Conservation (phyloP, 2,113 vertebrate genomes). For the Pao palembangensis region DNA sequence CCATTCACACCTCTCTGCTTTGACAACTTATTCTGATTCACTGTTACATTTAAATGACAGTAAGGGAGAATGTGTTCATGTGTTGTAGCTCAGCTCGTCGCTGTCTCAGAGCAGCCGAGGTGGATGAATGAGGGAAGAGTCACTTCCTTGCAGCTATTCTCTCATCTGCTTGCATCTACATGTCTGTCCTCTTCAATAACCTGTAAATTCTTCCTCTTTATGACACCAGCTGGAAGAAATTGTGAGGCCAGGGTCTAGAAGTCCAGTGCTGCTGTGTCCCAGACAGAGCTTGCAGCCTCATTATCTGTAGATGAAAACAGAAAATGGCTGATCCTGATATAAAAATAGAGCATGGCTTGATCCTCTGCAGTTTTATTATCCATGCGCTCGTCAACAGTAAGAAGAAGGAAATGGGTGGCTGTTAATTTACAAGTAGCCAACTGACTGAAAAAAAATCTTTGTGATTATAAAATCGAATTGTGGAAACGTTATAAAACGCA, state of each 20-base stretch:
- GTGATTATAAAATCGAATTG: too few relatives aligned
- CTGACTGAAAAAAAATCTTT: neutral
- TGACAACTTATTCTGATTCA: slow-evolving; percentile 1
- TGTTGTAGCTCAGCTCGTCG: slow-evolving; percentile 27
- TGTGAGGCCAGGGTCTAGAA: slow-evolving; percentile 1
- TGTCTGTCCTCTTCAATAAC: slow-evolving; percentile 8
- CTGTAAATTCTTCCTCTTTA: neutral
- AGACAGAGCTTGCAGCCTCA: slow-evolving; percentile 35
- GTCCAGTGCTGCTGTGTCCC: slow-evolving; percentile 29
- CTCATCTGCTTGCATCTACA: slow-evolving; percentile 3
- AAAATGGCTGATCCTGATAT: slow-evolving; percentile 59
- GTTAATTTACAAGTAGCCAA: neutral
- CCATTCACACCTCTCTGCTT: slow-evolving; percentile 2
- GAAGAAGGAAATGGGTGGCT: slow-evolving; percentile 8
- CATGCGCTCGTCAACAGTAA: slow-evolving; percentile 39
- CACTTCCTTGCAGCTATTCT: slow-evolving; percentile 23
- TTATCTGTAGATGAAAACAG: slow-evolving; percentile 55
- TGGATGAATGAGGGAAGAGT: slow-evolving; percentile 30
- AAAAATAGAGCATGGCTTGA: slow-evolving; percentile 67
- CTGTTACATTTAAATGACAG: slow-evolving; percentile 22
- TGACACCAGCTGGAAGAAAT: neutral
- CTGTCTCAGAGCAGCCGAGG: slow-evolving; percentile 22
- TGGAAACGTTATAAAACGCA: too few relatives aligned
- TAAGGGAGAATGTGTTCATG: slow-evolving; percentile 23
- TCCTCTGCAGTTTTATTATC: slow-evolving; percentile 70